Evolutionary conservation across 2,113 vertebrate genomes (phyloP).

Genomic region (Megaceryle torquata): DNA sequence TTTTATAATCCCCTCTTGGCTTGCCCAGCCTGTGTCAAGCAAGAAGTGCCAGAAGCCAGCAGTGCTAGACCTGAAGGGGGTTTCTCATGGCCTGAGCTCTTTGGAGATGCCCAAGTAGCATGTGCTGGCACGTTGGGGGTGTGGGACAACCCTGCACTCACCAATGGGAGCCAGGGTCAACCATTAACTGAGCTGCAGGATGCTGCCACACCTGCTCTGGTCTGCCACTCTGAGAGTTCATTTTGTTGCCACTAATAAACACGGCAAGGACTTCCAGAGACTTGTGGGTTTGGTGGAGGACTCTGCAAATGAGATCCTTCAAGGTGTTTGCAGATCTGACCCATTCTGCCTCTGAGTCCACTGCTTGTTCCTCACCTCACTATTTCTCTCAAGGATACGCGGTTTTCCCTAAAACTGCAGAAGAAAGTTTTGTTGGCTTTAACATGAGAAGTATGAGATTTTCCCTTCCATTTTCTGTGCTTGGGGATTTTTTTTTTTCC

Average conservation of each 20-base stretch:
- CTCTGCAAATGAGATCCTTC: background rate
- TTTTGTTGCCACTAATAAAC: background rate
- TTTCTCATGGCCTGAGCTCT: background rate
- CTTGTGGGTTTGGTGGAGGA: background rate
- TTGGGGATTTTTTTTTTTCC: background rate
- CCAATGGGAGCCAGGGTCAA: background rate
- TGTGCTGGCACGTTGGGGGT: fast-evolving
- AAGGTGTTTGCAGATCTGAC: background rate
- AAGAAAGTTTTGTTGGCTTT: background rate
- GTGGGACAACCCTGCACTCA: fast-evolving
- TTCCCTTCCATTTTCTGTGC: background rate
- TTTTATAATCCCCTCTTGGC: constrained; percentile 2
- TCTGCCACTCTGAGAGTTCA: fast-evolving
- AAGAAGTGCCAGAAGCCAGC: background rate
- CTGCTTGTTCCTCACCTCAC: background rate
- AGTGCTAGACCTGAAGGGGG: background rate
- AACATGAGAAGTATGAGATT: background rate
- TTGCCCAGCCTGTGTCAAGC: background rate
- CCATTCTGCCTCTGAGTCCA: background rate
- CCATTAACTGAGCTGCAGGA: background rate
- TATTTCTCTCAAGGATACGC: background rate
- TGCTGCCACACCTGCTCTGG: background rate
- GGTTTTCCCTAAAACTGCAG: background rate
- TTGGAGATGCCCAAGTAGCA: background rate
- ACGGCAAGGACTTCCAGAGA: background rate